Conservation (phyloP, 2,113 vertebrate genomes). For the Lagopus leucura region DNA sequence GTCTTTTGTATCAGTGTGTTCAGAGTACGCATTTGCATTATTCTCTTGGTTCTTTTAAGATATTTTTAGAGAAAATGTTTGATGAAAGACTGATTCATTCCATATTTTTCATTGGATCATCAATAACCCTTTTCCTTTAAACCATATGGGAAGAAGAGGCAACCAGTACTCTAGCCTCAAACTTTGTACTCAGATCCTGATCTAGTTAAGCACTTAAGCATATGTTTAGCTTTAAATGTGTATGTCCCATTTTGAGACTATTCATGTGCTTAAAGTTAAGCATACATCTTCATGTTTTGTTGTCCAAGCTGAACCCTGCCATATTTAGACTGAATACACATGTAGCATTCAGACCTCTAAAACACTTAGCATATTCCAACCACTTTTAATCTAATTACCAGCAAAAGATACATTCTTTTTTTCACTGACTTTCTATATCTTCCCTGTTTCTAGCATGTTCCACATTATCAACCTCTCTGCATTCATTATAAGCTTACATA, state of each 20-base stretch:
- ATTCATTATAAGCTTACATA: background rate
- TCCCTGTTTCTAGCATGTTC: background rate
- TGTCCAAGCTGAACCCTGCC: background rate
- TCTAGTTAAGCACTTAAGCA: conserved; percentile 17
- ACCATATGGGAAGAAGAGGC: conserved; percentile 16
- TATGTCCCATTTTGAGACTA: background rate
- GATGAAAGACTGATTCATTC: conserved; percentile 17
- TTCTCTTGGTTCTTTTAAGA: background rate
- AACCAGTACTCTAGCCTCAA: background rate
- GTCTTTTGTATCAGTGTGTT: background rate
- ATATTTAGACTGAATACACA: background rate
- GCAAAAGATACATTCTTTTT: background rate
- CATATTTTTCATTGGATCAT: conserved; percentile 5
- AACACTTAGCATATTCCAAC: background rate
- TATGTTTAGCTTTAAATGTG: conserved; percentile 35
- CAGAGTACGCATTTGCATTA: background rate
- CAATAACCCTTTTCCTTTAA: conserved; percentile 6
- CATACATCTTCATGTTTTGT: background rate
- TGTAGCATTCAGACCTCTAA: background rate
- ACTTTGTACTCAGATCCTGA: background rate
- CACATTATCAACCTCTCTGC: background rate
- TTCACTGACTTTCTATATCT: background rate
- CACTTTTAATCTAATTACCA: background rate
- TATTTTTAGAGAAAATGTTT: conserved; percentile 28
- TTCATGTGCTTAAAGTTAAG: conserved; percentile 17